Conservation (phyloP, 2,113 vertebrate species). For the Stictonetta naevosa region DNA sequence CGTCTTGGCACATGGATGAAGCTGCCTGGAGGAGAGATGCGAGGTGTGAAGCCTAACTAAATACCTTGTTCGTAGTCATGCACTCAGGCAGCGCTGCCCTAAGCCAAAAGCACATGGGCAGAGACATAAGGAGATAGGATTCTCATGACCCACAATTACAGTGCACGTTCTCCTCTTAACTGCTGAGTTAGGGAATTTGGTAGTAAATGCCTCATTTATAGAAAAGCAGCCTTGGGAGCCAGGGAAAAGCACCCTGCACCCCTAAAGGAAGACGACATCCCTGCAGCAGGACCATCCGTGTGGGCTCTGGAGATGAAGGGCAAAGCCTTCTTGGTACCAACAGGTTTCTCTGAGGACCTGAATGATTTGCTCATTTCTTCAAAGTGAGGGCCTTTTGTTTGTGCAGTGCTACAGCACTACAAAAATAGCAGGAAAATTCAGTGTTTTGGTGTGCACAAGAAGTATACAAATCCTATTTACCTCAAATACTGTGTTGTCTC, state of each 20-base stretch:
- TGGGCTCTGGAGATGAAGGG: neutral
- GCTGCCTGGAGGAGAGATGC: neutral
- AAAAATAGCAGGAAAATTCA: neutral
- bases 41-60: neutral
- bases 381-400: neutral
- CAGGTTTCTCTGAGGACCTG: neutral
- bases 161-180: neutral
- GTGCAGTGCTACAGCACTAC: neutral
- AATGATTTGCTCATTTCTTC: neutral
- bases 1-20: accelerated
- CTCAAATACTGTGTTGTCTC: neutral
- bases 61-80: neutral
- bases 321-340: neutral
- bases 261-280: neutral
- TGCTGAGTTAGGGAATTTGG: neutral
- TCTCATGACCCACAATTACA: neutral
- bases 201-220: neutral
- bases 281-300: neutral
- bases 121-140: neutral
- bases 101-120: neutral
- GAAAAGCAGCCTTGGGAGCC: neutral
- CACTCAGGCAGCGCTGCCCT: neutral
- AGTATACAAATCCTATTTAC: neutral
- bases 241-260: neutral
- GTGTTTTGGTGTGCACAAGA: neutral